A percentile compares a stretch with the other conserved stretches of the same genome.
Conservation (phyloP, 2,888 invertebrate genomes). For the Parochlus steinenii region DNA sequence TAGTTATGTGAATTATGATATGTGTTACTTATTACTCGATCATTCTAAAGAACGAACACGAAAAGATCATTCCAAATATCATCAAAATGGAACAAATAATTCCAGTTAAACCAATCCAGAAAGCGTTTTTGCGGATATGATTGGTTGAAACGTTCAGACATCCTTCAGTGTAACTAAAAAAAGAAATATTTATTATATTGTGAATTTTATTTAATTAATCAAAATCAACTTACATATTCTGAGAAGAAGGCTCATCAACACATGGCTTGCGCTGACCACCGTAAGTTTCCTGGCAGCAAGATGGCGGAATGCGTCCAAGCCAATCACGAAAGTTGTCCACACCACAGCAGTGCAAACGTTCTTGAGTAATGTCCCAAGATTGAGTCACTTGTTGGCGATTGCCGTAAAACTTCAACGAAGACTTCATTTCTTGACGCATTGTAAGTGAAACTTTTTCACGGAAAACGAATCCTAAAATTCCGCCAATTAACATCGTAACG, state of each 20-base stretch:
- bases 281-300: constrained; percentile 53
- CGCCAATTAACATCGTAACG: constrained; percentile 78
- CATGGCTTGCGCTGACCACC: constrained; percentile 31
- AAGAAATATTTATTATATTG: too few species aligned
- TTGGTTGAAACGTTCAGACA: constrained; percentile 53
- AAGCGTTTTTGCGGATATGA: constrained; percentile 60
- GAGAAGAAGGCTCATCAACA: constrained; percentile 22
- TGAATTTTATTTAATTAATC: too few species aligned
- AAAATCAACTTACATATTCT: too few species aligned
- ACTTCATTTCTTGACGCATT: constrained; percentile 61
- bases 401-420: constrained; percentile 57
- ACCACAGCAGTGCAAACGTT: constrained; percentile 70
- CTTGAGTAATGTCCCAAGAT: constrained; percentile 82
- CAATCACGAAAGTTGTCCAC: constrained; percentile 61
- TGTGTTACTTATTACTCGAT: constrained; percentile 47
- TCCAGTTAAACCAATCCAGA: constrained; percentile 64
- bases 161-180: constrained; percentile 54
- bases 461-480: constrained; percentile 81
- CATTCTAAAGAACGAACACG: constrained; percentile 70
- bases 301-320: constrained; percentile 51
- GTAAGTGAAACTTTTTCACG: constrained; percentile 63
- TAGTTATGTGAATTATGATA: constrained; percentile 25
- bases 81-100: constrained; percentile 69
- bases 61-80: constrained; percentile 71
- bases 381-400: constrained; percentile 49